These are phyloP conservation scores for Pomatorhinus ruficollis DNA, from an alignment of 2,113 vertebrate species.

Conservation along the genomic window DNA sequence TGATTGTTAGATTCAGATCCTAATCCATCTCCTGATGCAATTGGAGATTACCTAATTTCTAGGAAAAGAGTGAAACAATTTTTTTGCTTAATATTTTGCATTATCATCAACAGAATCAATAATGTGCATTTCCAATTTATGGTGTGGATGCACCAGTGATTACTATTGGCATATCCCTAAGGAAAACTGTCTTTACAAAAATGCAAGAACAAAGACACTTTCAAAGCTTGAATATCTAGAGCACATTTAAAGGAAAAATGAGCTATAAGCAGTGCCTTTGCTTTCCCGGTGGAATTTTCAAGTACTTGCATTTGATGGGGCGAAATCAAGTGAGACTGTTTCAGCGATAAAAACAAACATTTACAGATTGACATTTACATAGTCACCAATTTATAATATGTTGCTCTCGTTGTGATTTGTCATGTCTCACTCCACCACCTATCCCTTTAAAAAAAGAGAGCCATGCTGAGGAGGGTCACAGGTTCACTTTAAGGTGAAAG, in stretches of 20 bases:
- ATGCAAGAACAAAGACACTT: constrained; percentile 14
- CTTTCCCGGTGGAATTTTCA: constrained; percentile 50
- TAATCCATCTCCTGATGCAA: background rate
- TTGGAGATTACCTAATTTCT: constrained; percentile 11
- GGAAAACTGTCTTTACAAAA: constrained; percentile 15
- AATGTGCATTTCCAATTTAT: constrained; percentile 25
- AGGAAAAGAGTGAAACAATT: background rate
- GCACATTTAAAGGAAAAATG: constrained; percentile 41
- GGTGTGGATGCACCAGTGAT: background rate
- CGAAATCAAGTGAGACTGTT: constrained; percentile 49
- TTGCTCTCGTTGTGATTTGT: constrained; percentile 26
- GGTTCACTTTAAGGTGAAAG: background rate
- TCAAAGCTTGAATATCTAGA: constrained; percentile 11
- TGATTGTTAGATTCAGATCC: background rate
- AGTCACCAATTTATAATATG: constrained; percentile 36
- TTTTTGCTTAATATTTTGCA: constrained; percentile 1
- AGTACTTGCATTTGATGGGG: constrained; percentile 37
- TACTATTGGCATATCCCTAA: background rate
- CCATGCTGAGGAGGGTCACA: background rate
- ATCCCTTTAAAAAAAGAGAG: background rate
- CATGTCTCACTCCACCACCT: background rate
- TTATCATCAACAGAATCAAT: constrained; percentile 41
- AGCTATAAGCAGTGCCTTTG: constrained; percentile 37
- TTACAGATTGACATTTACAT: constrained; percentile 53
- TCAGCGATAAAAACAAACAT: constrained; percentile 47